Evolutionary conservation across 30 jellyfish, hydroid and myxozoan genomes (phyloP).

Genomic region (Mastigias papua): DNA sequence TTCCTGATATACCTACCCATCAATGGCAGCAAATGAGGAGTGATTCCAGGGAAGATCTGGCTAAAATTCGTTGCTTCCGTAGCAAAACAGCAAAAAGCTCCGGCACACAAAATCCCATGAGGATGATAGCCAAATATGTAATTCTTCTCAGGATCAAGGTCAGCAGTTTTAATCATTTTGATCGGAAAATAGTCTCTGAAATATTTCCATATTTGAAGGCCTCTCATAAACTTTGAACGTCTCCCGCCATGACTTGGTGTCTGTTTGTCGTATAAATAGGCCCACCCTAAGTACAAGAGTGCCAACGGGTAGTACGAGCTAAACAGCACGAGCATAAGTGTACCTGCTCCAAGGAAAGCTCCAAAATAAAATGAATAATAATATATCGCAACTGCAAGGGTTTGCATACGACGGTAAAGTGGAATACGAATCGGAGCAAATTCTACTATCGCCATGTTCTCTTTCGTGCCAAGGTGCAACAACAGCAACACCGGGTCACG

Average conservation of each 20-base stretch:
- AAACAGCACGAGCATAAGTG: slow-evolving; percentile 66
- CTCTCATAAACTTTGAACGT: slow-evolving; percentile 78
- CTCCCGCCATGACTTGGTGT: slow-evolving; percentile 97
- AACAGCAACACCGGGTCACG: not conserved
- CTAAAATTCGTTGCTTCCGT: slow-evolving; percentile 86
- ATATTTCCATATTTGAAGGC: slow-evolving; percentile 76
- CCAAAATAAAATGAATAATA: slow-evolving; percentile 93
- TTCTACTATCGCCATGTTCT: slow-evolving; percentile 78
- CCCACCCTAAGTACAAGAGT: slow-evolving; percentile 87
- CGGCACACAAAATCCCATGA: slow-evolving; percentile 89
- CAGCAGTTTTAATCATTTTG: slow-evolving; percentile 75
- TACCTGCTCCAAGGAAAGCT: slow-evolving; percentile 73
- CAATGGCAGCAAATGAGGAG: slow-evolving; percentile 82
- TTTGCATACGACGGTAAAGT: slow-evolving; percentile 72
- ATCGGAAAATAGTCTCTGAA: slow-evolving; percentile 82
- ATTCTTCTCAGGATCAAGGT: slow-evolving; percentile 79
- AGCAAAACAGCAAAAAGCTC: slow-evolving; percentile 85
- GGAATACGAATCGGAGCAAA: slow-evolving; percentile 95
- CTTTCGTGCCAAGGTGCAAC: not conserved
- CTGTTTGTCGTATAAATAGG: slow-evolving; percentile 77
- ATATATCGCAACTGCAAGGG: slow-evolving; percentile 83
- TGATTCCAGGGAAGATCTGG: slow-evolving; percentile 78
- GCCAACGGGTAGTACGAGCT: slow-evolving; percentile 93
- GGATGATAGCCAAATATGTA: slow-evolving; percentile 93
- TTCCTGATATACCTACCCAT: slow-evolving; percentile 54